Conservation (phyloP, 2,113 vertebrate genomes). For the Sprattus sprattus region DNA sequence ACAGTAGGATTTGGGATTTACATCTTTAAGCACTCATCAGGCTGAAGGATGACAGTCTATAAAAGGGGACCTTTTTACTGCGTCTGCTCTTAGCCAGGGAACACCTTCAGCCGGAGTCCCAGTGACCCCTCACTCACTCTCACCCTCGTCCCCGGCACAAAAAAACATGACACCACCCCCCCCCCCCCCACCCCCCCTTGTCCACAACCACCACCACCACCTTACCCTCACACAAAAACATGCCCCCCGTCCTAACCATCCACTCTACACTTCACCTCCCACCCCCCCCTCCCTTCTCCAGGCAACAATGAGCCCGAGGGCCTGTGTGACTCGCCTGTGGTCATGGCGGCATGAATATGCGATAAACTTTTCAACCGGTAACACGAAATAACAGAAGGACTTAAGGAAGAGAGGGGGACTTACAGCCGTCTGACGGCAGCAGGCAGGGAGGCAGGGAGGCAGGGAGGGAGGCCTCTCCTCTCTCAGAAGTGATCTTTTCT, state of each 20-base stretch:
- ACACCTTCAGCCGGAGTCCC: background rate
- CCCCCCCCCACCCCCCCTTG: no score
- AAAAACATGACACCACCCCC: background rate
- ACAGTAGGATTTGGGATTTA: conserved; percentile 70
- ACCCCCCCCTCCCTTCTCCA: background rate
- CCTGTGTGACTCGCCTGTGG: no score
- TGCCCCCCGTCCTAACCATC: conserved; percentile 24
- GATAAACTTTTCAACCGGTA: no score
- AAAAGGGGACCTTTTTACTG: conserved; percentile 68
- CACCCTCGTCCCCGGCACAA: conserved; percentile 7
- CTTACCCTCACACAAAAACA: conserved; percentile 16
- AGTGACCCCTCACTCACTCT: conserved; percentile 33
- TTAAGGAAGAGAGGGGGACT: no score
- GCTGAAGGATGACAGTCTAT: conserved; percentile 71
- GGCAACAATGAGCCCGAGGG: background rate
- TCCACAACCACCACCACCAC: background rate
- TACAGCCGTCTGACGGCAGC: conserved; percentile 50
- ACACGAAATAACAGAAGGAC: no score
- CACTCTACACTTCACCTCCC: background rate
- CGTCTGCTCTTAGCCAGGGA: conserved; percentile 40
- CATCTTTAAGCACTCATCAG: conserved; percentile 65
- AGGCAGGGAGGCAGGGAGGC: no score
- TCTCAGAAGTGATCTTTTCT: no score
- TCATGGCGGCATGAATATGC: no score
- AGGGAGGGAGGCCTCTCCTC: no score